Conservation (phyloP, 1,140 invertebrate genomes). For the Drosophila punjabiensis region DNA sequence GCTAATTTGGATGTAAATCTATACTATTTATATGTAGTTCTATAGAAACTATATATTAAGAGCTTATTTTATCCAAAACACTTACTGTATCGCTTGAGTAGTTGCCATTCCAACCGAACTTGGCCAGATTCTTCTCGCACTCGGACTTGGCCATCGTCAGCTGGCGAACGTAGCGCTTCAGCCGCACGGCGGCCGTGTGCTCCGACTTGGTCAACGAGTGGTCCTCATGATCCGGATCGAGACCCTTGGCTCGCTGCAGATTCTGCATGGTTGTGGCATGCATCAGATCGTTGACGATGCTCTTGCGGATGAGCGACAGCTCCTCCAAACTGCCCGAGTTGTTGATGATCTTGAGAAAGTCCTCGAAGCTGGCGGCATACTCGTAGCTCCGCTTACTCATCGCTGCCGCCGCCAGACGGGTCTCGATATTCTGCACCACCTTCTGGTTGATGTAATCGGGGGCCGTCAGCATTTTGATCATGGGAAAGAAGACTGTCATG, state of each 20-base stretch:
- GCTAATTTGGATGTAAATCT: neutral
- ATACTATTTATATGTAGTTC: neutral
- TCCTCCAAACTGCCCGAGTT: conserved; percentile 92
- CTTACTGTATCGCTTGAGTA: conserved; percentile 87
- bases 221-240: conserved; percentile 90
- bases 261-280: conserved; percentile 96
- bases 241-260: conserved; percentile 91
- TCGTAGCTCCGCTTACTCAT: conserved; percentile 93
- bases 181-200: conserved; percentile 89
- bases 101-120: conserved; percentile 92
- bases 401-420: conserved; percentile 91
- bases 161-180: conserved; percentile 93
- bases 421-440: conserved; percentile 92
- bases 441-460: conserved; percentile 97
- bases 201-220: conserved; percentile 88
- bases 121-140: conserved; percentile 92
- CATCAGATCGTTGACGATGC: conserved; percentile 96
- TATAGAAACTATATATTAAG: neutral
- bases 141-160: conserved; percentile 93
- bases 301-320: conserved; percentile 92
- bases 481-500: conserved; percentile 91
- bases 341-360: conserved; percentile 94
- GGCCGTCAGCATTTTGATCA: conserved; percentile 93
- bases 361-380: conserved; percentile 95
- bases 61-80: neutral